These are phyloP conservation scores for Choloepus hoffmanni DNA, from an alignment of 2,113 vertebrate species.

Conservation along the genomic window DNA sequence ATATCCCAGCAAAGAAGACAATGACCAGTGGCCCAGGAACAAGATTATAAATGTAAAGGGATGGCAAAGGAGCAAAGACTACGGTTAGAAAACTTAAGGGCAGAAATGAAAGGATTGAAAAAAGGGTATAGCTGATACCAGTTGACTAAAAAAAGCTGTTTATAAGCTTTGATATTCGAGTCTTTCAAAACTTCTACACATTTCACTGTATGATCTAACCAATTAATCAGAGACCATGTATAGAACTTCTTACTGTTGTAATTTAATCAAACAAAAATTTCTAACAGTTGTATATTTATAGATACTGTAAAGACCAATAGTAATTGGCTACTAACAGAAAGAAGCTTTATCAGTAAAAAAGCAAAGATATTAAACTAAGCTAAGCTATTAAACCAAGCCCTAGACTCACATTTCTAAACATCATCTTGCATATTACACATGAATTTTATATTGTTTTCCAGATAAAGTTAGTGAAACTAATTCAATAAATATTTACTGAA, in stretches of 20 bases:
- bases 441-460: background rate
- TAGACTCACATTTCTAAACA: background rate
- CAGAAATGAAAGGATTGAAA: too few relatives aligned
- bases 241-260: background rate
- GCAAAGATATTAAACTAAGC: background rate
- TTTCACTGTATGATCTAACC: background rate
- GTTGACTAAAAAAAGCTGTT: background rate
- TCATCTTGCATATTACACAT: background rate
- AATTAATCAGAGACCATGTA: background rate
- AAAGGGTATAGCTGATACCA: too few relatives aligned
- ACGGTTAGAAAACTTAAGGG: background rate
- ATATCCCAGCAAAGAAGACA: background rate
- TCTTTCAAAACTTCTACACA: background rate
- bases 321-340: background rate
- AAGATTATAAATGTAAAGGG: too few relatives aligned
- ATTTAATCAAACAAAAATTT: constrained; percentile 29
- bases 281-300: background rate
- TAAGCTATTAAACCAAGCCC: background rate
- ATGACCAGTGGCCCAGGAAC: background rate
- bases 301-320: background rate
- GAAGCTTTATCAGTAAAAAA: background rate
- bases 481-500: background rate
- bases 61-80: background rate
- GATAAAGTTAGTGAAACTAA: background rate
- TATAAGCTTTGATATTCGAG: background rate